Evolutionary conservation across 1,140 invertebrate genomes (phyloP), one percentile per base, ranked within the genome.

Genomic region (Drosophila micromelanica): DNA sequence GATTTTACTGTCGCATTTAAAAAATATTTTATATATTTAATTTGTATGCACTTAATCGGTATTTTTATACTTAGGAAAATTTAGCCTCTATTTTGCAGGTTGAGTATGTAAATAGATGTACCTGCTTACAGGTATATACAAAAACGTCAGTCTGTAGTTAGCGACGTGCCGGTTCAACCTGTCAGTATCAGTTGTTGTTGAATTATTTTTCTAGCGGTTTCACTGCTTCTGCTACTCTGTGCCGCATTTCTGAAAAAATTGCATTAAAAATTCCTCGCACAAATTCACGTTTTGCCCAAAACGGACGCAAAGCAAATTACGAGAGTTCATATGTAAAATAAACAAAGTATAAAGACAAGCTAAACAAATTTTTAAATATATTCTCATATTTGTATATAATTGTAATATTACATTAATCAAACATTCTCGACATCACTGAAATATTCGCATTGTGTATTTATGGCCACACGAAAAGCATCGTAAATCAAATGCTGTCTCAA

Each of bases 221-320:
- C 15, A 12, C 37, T 65, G 30, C 45, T 45, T 49, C 45, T 43
- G 23, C n/a, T 59, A 38, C 37, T 52, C 17, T 30, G 17, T 45
- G 17, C 37, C 54, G 45, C 15, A 60, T 72, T 63, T 70, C 4
- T 52, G 63, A 61, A 67, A 70, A 71, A 64, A 74, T 86, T 86
- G 20, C 77, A 86, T 77, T 85, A 74, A 70, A 86, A 77, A 85
- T 85, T 86, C 69, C 51, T 61, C 6, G 40, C 77, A 73, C 76
- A 84, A 70, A 59, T 76, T 51, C 63, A 76, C 62, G 49, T 57
- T 13, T 40, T 55, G 12, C 38, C 13, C 52, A 46, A 60, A 45
- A 42, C 30, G 46, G 9, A 52, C 38, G 35, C 7, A 38, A 46
- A 13, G 32, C 23, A 59, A 55, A 65, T 45, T 64, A 20, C 17